These are phyloP conservation scores for Hippocampus abdominalis DNA, from an alignment of 2,113 vertebrate species.

Conservation along the genomic window DNA sequence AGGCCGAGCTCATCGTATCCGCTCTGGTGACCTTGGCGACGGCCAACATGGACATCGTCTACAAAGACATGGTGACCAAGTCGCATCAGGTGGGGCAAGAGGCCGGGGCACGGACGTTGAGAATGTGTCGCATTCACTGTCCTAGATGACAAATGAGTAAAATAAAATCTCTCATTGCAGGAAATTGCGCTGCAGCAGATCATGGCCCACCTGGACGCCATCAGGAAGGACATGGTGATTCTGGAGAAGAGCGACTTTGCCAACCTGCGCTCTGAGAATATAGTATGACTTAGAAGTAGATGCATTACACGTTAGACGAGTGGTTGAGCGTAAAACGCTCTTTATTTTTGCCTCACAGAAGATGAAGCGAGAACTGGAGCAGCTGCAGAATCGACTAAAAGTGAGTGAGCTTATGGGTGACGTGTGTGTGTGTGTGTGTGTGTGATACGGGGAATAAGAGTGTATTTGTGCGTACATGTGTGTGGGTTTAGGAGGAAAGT, in stretches of 20 bases:
- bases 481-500: constrained; percentile 79
- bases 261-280: constrained; percentile 88
- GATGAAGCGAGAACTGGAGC: constrained; percentile 92
- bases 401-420: constrained; percentile 68
- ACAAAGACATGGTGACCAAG: constrained; percentile 95
- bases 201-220: constrained; percentile 91
- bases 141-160: not conserved
- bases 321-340: not conserved
- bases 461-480: not conserved
- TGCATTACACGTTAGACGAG: no score
- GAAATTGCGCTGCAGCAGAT: constrained; percentile 94
- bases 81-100: constrained; percentile 83
- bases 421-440: not conserved
- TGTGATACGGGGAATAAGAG: not conserved
- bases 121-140: not conserved
- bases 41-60: constrained; percentile 87
- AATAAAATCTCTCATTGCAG: constrained; percentile 51
- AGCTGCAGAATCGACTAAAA: constrained; percentile 80
- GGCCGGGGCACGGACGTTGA: no score
- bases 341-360: constrained; percentile 71
- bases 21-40: constrained; percentile 80
- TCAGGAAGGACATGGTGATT: constrained; percentile 98
- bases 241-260: constrained; percentile 98
- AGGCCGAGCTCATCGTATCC: constrained; percentile 85
- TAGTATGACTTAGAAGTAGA: constrained; percentile 55